Conservation (phyloP, 2,797 vertebrate genomes). For the Anomalospiza imberbis region DNA sequence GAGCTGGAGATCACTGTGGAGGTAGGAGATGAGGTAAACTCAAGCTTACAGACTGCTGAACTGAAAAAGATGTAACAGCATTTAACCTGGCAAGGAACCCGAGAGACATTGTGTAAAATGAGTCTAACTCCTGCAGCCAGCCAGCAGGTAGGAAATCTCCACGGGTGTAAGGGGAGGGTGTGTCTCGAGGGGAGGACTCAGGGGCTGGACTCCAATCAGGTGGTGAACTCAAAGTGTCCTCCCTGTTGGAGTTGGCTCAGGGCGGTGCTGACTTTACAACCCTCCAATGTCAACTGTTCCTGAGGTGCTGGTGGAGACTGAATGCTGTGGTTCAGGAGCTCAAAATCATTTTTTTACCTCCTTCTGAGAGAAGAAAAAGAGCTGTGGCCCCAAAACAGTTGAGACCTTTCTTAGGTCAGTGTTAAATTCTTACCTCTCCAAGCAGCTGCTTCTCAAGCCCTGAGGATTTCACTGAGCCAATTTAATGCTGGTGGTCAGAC, state of each 20-base stretch:
- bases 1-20: background rate
- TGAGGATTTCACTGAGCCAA: constrained; percentile 44
- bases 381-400: background rate
- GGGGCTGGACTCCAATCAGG: constrained; percentile 20
- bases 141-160: background rate
- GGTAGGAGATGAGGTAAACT: background rate
- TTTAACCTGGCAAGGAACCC: background rate
- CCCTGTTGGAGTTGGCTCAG: background rate
- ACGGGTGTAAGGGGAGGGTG: background rate
- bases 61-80: background rate
- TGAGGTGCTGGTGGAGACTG: background rate
- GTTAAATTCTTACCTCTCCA: constrained; percentile 35
- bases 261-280: background rate
- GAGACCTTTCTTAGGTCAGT: constrained; percentile 40
- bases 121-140: background rate
- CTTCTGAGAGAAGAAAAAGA: background rate
- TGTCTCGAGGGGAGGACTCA: constrained; percentile 1
- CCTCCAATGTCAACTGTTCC: background rate
- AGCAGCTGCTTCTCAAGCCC: constrained; percentile 35
- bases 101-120: rapidly evolving
- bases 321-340: background rate
- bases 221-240: constrained; percentile 13
- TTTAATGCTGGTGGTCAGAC: constrained; percentile 47
- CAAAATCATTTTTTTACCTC: background rate
- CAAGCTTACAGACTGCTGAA: background rate